Conservation (phyloP, 2,113 vertebrate genomes). For the Crocuta crocuta region DNA sequence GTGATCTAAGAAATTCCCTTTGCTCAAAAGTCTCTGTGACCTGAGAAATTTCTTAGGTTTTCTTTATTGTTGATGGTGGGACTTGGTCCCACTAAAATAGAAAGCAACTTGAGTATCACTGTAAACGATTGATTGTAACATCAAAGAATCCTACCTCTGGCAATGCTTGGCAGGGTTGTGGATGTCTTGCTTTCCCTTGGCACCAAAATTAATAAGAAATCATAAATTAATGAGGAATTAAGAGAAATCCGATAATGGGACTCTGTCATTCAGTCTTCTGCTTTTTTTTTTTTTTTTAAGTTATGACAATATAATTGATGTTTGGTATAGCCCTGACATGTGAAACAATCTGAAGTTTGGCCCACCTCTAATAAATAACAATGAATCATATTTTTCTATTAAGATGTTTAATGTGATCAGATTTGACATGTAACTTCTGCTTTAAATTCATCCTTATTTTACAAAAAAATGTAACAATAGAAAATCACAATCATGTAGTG, state of each 20-base stretch:
- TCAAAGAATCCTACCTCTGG: neutral
- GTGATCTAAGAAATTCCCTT: neutral
- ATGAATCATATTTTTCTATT: neutral
- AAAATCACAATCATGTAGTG: neutral
- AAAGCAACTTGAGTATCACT: neutral
- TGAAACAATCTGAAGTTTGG: neutral
- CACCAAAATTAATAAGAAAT: neutral
- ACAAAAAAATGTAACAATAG: neutral
- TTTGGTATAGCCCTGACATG: neutral
- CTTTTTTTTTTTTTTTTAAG: neutral
- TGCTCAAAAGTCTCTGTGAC: neutral
- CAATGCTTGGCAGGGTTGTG: neutral
- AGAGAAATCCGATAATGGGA: neutral
- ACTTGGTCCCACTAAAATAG: neutral
- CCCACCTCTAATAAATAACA: neutral
- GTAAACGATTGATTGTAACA: neutral
- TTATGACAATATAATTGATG: neutral
- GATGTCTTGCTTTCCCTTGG: fast-evolving
- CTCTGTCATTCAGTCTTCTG: neutral
- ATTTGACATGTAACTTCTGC: neutral
- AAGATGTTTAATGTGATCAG: neutral
- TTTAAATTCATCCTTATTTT: neutral
- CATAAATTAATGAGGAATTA: neutral
- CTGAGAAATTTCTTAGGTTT: neutral
- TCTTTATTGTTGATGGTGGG: neutral